Evolutionary conservation across 2,113 vertebrate species (phyloP).

Genomic region (Maccullochella peelii): DNA sequence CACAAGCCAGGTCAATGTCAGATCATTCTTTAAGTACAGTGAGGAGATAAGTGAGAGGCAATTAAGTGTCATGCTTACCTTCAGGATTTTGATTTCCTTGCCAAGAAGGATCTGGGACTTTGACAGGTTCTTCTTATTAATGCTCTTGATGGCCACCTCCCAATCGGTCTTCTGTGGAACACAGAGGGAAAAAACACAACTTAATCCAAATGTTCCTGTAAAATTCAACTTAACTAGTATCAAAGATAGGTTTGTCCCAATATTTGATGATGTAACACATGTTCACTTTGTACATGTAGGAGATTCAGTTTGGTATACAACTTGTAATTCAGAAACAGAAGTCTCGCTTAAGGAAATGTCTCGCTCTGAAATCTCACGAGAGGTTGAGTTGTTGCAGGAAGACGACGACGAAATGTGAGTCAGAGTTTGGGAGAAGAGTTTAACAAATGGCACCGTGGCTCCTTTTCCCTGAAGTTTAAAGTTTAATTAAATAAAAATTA

Average conservation of each 20-base stretch:
- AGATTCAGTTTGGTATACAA: no score
- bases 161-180: conserved; percentile 92
- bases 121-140: conserved; percentile 98
- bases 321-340: no score
- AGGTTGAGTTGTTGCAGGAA: no score
- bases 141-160: conserved; percentile 99
- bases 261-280: background rate
- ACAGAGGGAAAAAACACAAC: background rate
- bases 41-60: conserved; percentile 29
- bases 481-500: background rate
- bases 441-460: no score
- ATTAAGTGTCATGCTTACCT: conserved; percentile 83
- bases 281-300: background rate
- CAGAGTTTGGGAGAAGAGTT: no score
- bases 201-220: background rate
- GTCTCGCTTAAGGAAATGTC: no score
- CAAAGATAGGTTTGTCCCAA: background rate
- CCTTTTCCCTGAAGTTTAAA: background rate
- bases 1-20: conserved; percentile 1
- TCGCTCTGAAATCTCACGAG: no score
- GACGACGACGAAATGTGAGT: no score
- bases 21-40: conserved; percentile 13
- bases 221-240: background rate
- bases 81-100: conserved; percentile 99
- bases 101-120: conserved; percentile 98